These are phyloP conservation scores for Ectemnius cavifrons DNA, from an alignment of 2,888 invertebrate species.

Conservation along the genomic window DNA sequence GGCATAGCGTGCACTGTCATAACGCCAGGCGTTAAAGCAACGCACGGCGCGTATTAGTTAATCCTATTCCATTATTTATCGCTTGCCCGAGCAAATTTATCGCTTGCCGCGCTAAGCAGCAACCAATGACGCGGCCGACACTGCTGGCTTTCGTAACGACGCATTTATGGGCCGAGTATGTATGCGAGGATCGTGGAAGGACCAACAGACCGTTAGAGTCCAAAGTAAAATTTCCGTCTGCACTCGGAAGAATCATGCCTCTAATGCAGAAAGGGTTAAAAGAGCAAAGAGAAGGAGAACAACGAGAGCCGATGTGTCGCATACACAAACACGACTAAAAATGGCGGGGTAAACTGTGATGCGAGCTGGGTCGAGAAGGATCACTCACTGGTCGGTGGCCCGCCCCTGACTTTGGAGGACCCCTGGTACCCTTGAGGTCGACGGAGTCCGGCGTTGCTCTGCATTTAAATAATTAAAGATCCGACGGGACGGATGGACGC, in stretches of 20 bases:
- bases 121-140: slow-evolving; percentile 16
- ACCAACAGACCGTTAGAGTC: no score
- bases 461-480: slow-evolving; percentile 76
- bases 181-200: no score
- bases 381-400: slow-evolving; percentile 5
- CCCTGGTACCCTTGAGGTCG: slow-evolving; percentile 49
- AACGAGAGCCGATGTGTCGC: neutral
- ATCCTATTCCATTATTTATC: slow-evolving; percentile 50
- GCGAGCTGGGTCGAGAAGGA: neutral
- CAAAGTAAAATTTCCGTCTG: no score
- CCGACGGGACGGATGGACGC: slow-evolving; percentile 68
- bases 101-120: slow-evolving; percentile 18
- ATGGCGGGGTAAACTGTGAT: no score
- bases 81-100: slow-evolving; percentile 14
- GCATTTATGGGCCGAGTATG: no score
- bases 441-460: slow-evolving; percentile 52
- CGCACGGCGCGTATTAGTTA: slow-evolving; percentile 36
- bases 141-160: neutral
- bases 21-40: slow-evolving; percentile 16
- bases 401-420: slow-evolving; percentile 56
- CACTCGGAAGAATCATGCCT: no score
- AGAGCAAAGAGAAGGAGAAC: neutral
- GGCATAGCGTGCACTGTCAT: slow-evolving; percentile 20
- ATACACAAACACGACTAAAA: no score
- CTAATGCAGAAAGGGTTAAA: no score